phyloP scores from a whole-genome alignment of 2,113 vertebrate species.

The Felis catus region F.catus_Fca126_mat1.0 CM031419.1:77894501-77895000 shows the following conservation, averaged over 20 bases:
- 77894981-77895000: background rate
- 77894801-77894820: background rate
- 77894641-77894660: background rate
- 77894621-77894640: background rate
- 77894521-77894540: background rate
- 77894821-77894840: background rate
- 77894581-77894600: background rate
- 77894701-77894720: background rate
- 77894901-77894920: background rate
- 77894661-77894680: background rate
- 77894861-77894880: background rate
- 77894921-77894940: background rate
- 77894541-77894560: background rate
- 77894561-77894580: background rate
- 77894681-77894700: background rate
- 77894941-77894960: background rate
- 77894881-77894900: background rate
- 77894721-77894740: background rate
- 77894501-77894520: background rate
- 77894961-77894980: background rate
- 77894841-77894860: background rate
- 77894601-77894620: background rate
- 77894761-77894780: background rate
- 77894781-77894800: background rate
- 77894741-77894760: background rate